Base-by-base conservation (phyloP, 2,888 invertebrate species). In the Brassicogethes aeneus region DNA sequence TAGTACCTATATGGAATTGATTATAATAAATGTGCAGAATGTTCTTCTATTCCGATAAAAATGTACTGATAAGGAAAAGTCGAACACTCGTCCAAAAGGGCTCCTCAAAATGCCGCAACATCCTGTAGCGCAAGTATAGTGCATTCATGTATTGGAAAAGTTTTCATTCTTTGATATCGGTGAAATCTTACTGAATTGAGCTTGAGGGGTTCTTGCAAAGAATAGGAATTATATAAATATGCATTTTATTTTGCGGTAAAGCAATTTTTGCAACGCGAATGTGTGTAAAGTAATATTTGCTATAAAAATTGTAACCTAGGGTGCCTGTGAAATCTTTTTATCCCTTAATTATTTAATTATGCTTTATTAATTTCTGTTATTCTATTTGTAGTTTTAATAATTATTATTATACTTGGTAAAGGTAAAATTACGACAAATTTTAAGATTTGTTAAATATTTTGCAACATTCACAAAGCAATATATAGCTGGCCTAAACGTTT, bases 1-100 rank as follows among this genome's bases (percentile, higher is more conserved):
- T 52, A 53, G 54, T 51, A 55, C 50, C 48, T 60, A 53, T 57
- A 57, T 59, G 60, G 60, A 61, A 61, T 61, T 59, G 59, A 59
- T 53, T 55, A 54, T 33, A 40, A 33, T 36, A 37, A 30, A 42
- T 17, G 34, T 43, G 45, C 39, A 44, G 38, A 30, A 12, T 15
- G 12, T 16, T 16, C 13, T 16, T 3, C 29, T 41, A 16, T 16
- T 16, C 40, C 36, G 16, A 30, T 12, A 36, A 7, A 41, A 41
- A 41, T 41, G 41, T 41, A 41, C 41, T 41, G 41, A 41, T 36
- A 41, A 31, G 16, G 3, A 29, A 29, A 37, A 37, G 36, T 36
- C 29, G 13, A 37, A 37, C 17, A 12, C 10, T 23, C 23, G 29
- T 37, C 15, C 15, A 15, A 13, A 37, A 29, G 17, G 37, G 13